phyloP scores from a whole-genome alignment of 2,113 vertebrate species.

The Phycodurus eques region DNA sequence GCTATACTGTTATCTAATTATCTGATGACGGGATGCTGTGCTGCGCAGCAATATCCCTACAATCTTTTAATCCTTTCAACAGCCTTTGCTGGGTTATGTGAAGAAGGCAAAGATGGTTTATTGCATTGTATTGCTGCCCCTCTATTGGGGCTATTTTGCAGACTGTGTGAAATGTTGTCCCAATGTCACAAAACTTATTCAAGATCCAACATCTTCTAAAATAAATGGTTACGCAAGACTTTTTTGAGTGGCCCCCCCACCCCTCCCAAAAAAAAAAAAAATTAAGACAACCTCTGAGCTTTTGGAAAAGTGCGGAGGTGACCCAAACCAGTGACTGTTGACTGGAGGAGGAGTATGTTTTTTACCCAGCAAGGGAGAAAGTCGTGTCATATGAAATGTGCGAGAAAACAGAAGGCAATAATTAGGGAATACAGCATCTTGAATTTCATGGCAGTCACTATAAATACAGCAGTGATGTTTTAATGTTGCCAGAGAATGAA shows the following conservation, averaged over 20 bases:
- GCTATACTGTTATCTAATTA: no score
- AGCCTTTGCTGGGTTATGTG: no score
- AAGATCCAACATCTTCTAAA: background rate
- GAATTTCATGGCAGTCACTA: slow-evolving; percentile 4
- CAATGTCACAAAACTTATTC: background rate
- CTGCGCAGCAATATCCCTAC: no score
- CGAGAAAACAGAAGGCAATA: slow-evolving; percentile 3
- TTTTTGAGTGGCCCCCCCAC: background rate
- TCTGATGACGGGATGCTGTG: no score
- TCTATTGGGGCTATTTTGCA: background rate
- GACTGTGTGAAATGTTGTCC: background rate
- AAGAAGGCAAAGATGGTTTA: no score
- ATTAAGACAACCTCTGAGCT: background rate
- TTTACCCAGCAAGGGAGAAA: background rate
- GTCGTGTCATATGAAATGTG: background rate
- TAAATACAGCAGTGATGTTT: slow-evolving; percentile 1
- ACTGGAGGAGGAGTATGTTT: background rate
- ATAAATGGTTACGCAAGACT: background rate
- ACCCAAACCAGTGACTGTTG: slow-evolving; percentile 1
- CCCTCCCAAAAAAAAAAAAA: background rate
- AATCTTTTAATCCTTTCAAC: no score
- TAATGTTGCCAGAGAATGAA: background rate
- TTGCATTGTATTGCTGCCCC: no score
- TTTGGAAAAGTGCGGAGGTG: background rate
- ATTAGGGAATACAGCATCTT: background rate